Evolutionary conservation across 2,113 vertebrate species (phyloP), one percentile per base, ranked within the genome.

Genomic region (Pelusios castaneus): DNA sequence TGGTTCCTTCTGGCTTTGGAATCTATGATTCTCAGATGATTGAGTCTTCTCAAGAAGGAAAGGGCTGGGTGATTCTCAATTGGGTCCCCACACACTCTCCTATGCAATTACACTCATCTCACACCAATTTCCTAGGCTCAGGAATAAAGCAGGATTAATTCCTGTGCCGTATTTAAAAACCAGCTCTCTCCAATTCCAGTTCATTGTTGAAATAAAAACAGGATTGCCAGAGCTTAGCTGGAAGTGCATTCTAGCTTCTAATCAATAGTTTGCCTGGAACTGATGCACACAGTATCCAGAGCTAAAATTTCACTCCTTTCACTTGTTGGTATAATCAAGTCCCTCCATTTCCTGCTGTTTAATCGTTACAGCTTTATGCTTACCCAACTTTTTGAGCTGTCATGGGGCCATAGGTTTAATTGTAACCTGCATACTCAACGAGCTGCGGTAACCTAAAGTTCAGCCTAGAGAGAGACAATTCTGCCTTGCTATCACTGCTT

Each of bases 191-290:
- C 14, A 2, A 56, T 55, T 55, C 11, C 56, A 31, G 10, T 60
- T 77, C 14, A 10, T n/a, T 2, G 14, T 38, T 0, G 1, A 56
- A 55, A 77, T 4, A 75, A 80, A 67, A 52, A 51, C 78, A 24
- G 8, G 27, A 19, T 1, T 4, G 80, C 45, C 38, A 19, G 34
- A 80, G 55, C 38, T 80, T 43, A 34, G 17, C 41, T 22, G 24
- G 49, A n/a, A 83, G 31, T n/a, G 38, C 6, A 43, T 10, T 2
- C 47, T 31, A 2, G 8, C 56, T 78, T n/a, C 8, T 1, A 24
- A 8, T n/a, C 3, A 0, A 3, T 31, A n/a, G 38, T 70, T 34
- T 63, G 56, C 79, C 8, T 1, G 31, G 29, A 31, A 29, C 5
- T 11, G 43, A 58, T 5, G 9, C 43, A 38, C 8, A 2, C 29